Base-by-base conservation (phyloP, 2,113 vertebrate species). In the Dicaeum eximium region DNA sequence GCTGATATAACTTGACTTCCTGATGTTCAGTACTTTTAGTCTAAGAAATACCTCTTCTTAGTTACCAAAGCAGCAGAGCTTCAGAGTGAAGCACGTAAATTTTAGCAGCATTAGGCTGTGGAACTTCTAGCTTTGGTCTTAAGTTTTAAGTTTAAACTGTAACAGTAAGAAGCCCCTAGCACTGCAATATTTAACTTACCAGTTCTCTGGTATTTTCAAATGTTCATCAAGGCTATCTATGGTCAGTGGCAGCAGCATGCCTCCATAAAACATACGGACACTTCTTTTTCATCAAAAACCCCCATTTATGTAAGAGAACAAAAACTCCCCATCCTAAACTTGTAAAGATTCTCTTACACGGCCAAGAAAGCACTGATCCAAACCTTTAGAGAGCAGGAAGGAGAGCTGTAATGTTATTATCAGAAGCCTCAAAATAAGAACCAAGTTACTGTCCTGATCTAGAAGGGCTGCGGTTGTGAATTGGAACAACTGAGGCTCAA, bases 1-100 rank as follows among this genome's bases (percentile, higher is more conserved):
- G 17, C n/a, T 95, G 80, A 92, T 92, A 53, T 37, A 92, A 94
- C 38, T 44, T 89, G 88, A 95, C 56, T 96, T 96, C 65, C 86
- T 71, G 74, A 88, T 96, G 82, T 92, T 91, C 62, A 18, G 20
- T 93, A 79, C 82, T 91, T 95, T 95, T 86, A 94, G 77, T 53
- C 50, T 75, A 75, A 89, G 45, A 84, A 89, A 87, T 60, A 80
- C 8, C 4, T 65, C 38, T 51, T 11, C 31, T 61, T 53, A 42
- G 14, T 56, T 62, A 79, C 44, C 44, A 69, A 66, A 86, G 47
- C 50, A 81, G 74, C n/a, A 83, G 37, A 60, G 11, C 54, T 77
- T 70, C 42, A 74, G 27, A 56, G 13, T 23, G 35, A 71, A 80
- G 35, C 4, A 62, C 15, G 53, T 4, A 8, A 27, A 64, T 56